A percentile compares a stretch with the other conserved stretches of the same genome.
Evolutionary conservation across 2,797 vertebrate species (phyloP).

Genomic region (Petrocephalus sullivani): DNA sequence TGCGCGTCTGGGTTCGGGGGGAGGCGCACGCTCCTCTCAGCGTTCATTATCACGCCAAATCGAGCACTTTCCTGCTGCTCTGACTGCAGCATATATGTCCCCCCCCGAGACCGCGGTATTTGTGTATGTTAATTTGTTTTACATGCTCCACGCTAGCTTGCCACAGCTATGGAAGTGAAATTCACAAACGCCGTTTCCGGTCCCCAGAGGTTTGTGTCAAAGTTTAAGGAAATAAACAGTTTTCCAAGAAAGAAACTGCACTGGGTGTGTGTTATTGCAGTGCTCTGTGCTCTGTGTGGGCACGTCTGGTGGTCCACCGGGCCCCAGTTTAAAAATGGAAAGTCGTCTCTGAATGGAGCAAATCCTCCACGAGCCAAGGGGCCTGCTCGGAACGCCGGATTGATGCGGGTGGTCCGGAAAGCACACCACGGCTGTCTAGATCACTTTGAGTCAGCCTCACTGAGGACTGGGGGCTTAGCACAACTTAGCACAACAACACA

Average conservation of each 20-base stretch:
- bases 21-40: neutral
- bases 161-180: neutral
- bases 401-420: neutral
- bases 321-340: neutral
- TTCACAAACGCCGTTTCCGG: neutral
- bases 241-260: neutral
- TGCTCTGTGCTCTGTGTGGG: neutral
- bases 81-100: neutral
- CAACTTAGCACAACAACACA: neutral
- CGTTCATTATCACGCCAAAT: neutral
- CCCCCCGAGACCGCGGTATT: neutral
- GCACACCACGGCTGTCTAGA: neutral
- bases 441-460: neutral
- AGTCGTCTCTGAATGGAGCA: neutral
- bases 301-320: neutral
- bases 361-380: neutral
- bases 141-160: neutral
- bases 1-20: neutral
- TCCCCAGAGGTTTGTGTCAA: neutral
- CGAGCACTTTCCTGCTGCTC: neutral
- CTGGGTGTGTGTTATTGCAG: neutral
- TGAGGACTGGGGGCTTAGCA: neutral
- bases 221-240: slow-evolving; percentile 1
- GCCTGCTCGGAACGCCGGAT: neutral
- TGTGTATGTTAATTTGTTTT: slow-evolving; percentile 9